These are phyloP conservation scores for Mormoops blainvillei DNA, from an alignment of 2,113 vertebrate genomes.

Conservation along the genomic window DNA sequence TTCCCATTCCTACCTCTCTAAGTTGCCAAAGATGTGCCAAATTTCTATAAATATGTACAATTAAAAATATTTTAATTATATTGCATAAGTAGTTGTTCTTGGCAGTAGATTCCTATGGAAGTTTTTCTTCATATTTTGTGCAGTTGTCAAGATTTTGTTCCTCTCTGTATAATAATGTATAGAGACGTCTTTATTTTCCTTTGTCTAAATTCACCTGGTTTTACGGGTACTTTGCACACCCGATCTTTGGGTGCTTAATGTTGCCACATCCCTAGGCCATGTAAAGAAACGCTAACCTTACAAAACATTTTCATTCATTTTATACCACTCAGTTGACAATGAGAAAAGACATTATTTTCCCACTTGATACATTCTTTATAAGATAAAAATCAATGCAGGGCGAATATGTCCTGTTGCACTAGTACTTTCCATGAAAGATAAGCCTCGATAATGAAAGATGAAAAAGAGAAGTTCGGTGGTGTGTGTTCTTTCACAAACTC, in stretches of 20 bases:
- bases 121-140: conserved; percentile 2
- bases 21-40: not conserved
- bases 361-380: not conserved
- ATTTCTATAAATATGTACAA: not conserved
- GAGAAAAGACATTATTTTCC: not conserved
- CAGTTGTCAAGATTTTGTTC: not conserved
- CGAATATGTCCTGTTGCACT: not conserved
- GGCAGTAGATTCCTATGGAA: not conserved
- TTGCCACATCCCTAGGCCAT: not conserved
- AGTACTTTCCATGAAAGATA: not conserved
- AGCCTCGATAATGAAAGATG: not conserved
- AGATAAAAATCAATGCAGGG: not conserved
- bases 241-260: not conserved
- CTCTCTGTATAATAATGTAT: not conserved
- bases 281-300: not conserved
- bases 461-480: not conserved
- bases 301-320: not conserved
- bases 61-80: conserved; percentile 20
- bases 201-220: not conserved
- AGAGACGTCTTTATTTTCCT: not conserved
- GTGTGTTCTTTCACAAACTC: not conserved
- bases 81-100: not conserved
- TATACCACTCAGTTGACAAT: not conserved
- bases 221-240: not conserved
- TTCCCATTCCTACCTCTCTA: not conserved